Evolutionary conservation across 1,140 invertebrate species (phyloP).

Genomic region (Caerostris extrusa): DNA sequence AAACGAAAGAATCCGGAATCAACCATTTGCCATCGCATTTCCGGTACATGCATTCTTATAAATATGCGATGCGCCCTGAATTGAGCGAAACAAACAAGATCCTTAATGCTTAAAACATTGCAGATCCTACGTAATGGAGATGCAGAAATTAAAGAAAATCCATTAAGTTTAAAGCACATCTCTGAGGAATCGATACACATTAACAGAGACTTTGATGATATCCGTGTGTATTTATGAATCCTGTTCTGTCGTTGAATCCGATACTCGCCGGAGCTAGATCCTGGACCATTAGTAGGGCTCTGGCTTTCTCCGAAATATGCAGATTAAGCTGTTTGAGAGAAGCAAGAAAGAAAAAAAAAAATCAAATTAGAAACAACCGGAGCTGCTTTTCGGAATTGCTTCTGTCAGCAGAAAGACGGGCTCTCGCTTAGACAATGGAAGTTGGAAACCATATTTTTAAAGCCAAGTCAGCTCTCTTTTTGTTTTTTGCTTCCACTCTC

Average conservation of each 20-base stretch:
- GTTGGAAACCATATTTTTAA: conserved; percentile 32
- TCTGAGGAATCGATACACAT: background rate
- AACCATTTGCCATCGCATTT: too few species aligned
- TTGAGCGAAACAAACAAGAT: background rate
- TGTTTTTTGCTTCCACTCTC: too few species aligned
- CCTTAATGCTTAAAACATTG: background rate
- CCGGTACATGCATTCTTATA: too few species aligned
- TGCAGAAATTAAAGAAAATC: background rate
- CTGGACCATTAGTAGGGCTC: background rate
- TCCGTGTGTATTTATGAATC: background rate
- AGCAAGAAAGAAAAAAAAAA: background rate
- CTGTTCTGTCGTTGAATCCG: background rate
- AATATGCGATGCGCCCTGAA: background rate
- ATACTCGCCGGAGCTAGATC: background rate
- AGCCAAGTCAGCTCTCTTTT: conserved; percentile 2
- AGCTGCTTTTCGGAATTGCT: background rate
- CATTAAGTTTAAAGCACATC: conserved; percentile 1
- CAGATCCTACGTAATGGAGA: background rate
- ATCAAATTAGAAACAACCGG: conserved; percentile 24
- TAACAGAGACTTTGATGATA: background rate
- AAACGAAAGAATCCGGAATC: too few species aligned
- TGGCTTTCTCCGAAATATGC: background rate
- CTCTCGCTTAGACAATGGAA: background rate
- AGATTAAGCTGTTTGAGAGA: background rate
- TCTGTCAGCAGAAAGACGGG: background rate